Conservation (phyloP, 1,140 invertebrate species). For the Drosophila leontia region DNA sequence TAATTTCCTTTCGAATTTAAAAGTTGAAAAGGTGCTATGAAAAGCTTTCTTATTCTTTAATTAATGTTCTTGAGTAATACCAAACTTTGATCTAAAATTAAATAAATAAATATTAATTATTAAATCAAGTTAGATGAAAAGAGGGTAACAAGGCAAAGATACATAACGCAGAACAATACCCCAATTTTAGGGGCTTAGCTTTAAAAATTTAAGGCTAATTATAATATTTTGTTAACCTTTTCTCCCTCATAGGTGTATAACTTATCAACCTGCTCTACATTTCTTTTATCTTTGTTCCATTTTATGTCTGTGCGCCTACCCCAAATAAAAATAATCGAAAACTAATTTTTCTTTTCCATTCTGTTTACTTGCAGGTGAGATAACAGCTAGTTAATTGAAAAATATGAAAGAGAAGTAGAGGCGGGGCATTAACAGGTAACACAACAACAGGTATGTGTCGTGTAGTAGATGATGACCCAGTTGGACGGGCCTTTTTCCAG, state of each 20-base stretch:
- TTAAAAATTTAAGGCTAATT: neutral
- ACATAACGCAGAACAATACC: neutral
- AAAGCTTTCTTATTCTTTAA: neutral
- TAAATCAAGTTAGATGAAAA: neutral
- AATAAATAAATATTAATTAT: neutral
- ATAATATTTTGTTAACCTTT: neutral
- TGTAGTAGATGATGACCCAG: conserved; percentile 44
- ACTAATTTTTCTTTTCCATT: conserved; percentile 36
- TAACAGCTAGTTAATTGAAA: conserved; percentile 50
- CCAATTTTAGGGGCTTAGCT: neutral
- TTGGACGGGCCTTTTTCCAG: conserved; percentile 42
- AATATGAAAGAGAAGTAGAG: neutral
- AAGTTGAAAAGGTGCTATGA: neutral
- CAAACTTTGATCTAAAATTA: neutral
- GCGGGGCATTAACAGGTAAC: conserved; percentile 11
- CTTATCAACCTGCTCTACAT: conserved; percentile 5
- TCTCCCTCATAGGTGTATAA: neutral
- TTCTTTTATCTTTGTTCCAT: conserved; percentile 17
- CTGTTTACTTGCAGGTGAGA: conserved; percentile 43
- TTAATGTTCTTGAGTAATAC: neutral
- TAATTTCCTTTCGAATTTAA: conserved; percentile 7
- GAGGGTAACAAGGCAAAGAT: neutral
- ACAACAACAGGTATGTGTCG: conserved; percentile 19
- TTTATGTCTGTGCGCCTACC: conserved; percentile 24
- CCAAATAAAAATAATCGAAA: conserved; percentile 36